Conservation (phyloP, 2,797 vertebrate genomes). For the Menidia menidia region DNA sequence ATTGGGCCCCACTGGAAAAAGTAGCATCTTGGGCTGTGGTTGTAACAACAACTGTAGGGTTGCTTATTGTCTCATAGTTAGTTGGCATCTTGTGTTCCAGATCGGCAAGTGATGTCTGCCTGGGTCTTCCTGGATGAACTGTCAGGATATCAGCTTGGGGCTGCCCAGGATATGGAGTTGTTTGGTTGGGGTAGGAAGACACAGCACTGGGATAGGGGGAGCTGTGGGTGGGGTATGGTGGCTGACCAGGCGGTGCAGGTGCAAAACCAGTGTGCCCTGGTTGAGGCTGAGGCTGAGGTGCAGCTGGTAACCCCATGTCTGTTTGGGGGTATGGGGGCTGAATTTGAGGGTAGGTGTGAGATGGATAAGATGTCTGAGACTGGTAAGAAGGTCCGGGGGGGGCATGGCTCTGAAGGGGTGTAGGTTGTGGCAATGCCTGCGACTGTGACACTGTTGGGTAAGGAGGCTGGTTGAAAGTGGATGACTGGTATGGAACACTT, state of each 20-base stretch:
- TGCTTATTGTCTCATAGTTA: conserved; percentile 94
- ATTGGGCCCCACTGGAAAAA: conserved; percentile 81
- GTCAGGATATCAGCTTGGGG: conserved; percentile 85
- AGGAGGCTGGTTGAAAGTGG: conserved; percentile 85
- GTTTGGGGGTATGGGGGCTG: conserved; percentile 87
- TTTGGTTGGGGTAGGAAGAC: conserved; percentile 86
- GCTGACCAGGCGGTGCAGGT: conserved; percentile 83
- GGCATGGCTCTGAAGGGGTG: conserved; percentile 84
- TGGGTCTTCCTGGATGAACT: conserved; percentile 88
- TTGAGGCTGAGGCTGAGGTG: conserved; percentile 78
- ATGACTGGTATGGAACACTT: conserved; percentile 76
- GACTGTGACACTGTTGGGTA: conserved; percentile 86
- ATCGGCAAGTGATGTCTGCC: conserved; percentile 93
- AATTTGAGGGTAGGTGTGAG: conserved; percentile 85
- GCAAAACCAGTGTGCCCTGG: conserved; percentile 88
- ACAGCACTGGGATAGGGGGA: conserved; percentile 86
- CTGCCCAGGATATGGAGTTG: conserved; percentile 85
- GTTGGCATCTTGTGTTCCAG: conserved; percentile 96
- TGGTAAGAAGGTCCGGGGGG: conserved; percentile 86
- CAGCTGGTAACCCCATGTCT: conserved; percentile 83
- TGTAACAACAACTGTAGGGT: conserved; percentile 86
- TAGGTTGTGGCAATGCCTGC: conserved; percentile 89
- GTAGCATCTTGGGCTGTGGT: conserved; percentile 85
- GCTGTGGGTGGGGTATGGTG: conserved; percentile 90
- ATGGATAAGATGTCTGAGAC: conserved; percentile 85